A percentile compares a stretch with the other conserved stretches of the same genome.
Conservation (phyloP, 2,113 vertebrate species). For the Ciconia stormi region DNA sequence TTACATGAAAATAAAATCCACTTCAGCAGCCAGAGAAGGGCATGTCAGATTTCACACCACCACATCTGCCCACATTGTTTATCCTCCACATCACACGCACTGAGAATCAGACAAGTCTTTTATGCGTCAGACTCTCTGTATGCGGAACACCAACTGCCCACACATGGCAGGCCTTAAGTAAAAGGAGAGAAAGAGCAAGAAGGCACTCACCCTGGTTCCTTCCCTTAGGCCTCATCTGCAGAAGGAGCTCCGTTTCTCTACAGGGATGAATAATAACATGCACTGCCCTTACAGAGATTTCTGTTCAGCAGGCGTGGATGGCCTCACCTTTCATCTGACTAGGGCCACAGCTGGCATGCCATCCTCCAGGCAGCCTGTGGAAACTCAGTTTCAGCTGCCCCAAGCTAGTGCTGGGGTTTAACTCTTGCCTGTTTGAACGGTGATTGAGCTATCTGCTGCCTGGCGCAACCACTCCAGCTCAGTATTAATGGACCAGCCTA, state of each 20-base stretch:
- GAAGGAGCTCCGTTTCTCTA: neutral
- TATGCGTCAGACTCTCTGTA: neutral
- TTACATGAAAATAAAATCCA: neutral
- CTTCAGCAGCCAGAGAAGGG: neutral
- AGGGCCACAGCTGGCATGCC: neutral
- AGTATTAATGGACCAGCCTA: neutral
- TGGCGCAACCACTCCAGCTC: neutral
- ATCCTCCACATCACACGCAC: neutral
- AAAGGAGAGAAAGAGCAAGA: neutral
- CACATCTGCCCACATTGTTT: constrained; percentile 23
- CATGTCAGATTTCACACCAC: neutral
- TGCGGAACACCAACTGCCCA: neutral
- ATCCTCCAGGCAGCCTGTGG: neutral
- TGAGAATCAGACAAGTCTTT: neutral
- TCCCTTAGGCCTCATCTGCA: neutral
- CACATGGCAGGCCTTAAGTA: neutral
- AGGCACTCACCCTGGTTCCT: neutral
- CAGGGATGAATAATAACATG: neutral
- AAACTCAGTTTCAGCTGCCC: neutral
- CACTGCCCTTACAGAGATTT: neutral
- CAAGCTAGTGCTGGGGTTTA: neutral
- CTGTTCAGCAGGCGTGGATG: neutral
- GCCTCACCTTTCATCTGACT: neutral
- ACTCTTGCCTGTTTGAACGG: neutral
- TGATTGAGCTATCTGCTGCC: neutral